Evolutionary conservation across 1,140 invertebrate species (phyloP), one percentile per base, ranked within the genome.

Genomic region (Penaeus chinensis): DNA sequence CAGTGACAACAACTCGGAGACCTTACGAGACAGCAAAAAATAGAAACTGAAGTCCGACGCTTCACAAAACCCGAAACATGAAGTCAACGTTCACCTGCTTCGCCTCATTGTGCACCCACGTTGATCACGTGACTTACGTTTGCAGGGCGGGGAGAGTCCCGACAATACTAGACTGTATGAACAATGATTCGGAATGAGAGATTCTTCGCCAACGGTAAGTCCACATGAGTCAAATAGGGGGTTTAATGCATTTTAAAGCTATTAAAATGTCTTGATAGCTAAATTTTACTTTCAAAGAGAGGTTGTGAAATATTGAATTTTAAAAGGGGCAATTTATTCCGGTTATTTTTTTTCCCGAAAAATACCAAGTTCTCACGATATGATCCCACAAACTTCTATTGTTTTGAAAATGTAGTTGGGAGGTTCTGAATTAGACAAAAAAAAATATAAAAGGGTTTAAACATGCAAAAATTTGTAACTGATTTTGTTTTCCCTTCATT

Each of bases 121-220:
- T 94, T 89, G 94, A 94, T 90, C 93, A 94, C 91, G 91, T 94
- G 0, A 92, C 93, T 13, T 91, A 92, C 85, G 93, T 92, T 3
- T 93, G 92, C 84, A 77, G 90, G 37, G 89, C 89, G 84, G 93
- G n/a, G 93, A 13, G 90, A 92, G 83, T 92, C 92, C 22, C 62
- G 89, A 47, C 54, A 87, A 8, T 94, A 16, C 90, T 94, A 10
- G 66, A 91, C 0, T 94, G 93, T 94, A 94, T 87, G 91, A 93
- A 84, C 89, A 91, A 32, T 91, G 91, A n/a, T 93, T 94, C 91
- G 92, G 92, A 65, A 94, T 94, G 93, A 91, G 88, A 91, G 92
- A 71, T 94, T 94, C 90, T 90, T 92, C 18, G 92, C 93, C 5
- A 94, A 93, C 89, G 92, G 93, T 93, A 91, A 90, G 87, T 84